phyloP scores from a whole-genome alignment of 2,888 invertebrate genomes.

The Seladonia tumulorum region DNA sequence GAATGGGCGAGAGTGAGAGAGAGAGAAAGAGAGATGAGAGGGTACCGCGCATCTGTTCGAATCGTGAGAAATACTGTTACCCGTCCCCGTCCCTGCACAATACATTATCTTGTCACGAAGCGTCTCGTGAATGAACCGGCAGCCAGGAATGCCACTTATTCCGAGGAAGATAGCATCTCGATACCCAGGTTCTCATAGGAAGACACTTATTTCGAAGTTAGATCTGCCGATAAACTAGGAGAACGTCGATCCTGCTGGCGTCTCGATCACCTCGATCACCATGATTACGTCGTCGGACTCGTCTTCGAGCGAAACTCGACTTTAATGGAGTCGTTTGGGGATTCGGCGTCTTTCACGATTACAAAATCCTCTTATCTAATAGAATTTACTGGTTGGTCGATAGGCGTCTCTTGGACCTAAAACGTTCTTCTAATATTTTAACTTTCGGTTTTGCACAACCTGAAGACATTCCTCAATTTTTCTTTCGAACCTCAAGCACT shows the following conservation, averaged over 20 bases:
- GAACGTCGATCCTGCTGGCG: not conserved
- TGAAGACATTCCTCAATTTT: not conserved
- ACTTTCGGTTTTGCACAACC: not conserved
- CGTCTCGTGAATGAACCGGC: slow-evolving; percentile 21
- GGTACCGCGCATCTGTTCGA: slow-evolving; percentile 19
- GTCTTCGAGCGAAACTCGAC: not conserved
- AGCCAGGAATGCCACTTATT: not conserved
- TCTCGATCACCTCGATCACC: slow-evolving; percentile 5
- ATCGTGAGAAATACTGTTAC: slow-evolving; percentile 38
- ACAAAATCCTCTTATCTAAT: not conserved
- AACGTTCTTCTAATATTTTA: not conserved
- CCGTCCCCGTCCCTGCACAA: not conserved
- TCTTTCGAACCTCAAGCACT: too few species aligned
- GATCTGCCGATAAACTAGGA: not conserved
- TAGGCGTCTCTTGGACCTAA: not conserved
- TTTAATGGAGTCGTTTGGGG: not conserved
- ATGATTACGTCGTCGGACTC: not conserved
- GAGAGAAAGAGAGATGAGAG: not conserved
- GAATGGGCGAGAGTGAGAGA: not conserved
- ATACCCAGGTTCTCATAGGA: not conserved
- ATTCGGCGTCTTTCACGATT: not conserved
- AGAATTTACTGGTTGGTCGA: not conserved
- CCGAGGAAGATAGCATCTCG: slow-evolving; percentile 22
- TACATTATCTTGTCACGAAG: slow-evolving; percentile 1
- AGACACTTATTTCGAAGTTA: not conserved